These are phyloP conservation scores for Drosophila oshimai DNA, from an alignment of 1,140 invertebrate species.

Conservation along the genomic window DNA sequence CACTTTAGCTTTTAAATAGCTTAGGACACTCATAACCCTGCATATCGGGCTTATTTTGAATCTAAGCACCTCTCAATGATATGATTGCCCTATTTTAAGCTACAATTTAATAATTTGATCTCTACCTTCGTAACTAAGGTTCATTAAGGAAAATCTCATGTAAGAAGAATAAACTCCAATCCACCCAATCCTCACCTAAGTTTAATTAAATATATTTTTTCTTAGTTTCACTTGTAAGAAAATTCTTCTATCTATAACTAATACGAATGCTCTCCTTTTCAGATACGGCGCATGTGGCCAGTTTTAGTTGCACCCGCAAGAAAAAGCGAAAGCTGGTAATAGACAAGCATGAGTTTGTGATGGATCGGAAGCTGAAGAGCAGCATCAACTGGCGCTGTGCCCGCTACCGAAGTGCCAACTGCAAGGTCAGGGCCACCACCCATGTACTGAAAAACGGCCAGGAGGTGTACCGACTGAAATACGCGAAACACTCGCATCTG, in stretches of 20 bases:
- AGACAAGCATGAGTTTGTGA: constrained; percentile 66
- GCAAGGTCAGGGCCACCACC: constrained; percentile 78
- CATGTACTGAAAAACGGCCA: constrained; percentile 50
- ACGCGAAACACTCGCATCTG: constrained; percentile 59
- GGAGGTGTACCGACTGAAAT: constrained; percentile 66
- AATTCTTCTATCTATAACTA: neutral
- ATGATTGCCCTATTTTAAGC: neutral
- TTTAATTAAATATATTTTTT: neutral
- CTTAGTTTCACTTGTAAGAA: neutral
- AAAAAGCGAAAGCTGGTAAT: constrained; percentile 70
- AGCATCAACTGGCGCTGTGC: constrained; percentile 80
- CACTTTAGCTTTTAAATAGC: too few species aligned
- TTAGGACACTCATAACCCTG: too few species aligned
- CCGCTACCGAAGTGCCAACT: constrained; percentile 71
- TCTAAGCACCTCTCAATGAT: too few species aligned
- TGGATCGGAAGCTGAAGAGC: constrained; percentile 74
- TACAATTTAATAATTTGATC: neutral
- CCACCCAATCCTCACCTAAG: neutral
- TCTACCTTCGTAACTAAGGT: neutral
- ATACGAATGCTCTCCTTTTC: constrained; percentile 27
- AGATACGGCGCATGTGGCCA: constrained; percentile 48
- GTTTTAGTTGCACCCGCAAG: constrained; percentile 68
- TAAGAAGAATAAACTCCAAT: constrained; percentile 4
- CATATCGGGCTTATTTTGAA: too few species aligned
- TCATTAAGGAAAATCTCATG: neutral